Percentiles rank a stretch among this genome's conserved stretches.
Conservation (phyloP, 2,797 vertebrate genomes). For the Aplochiton taeniatus region DNA sequence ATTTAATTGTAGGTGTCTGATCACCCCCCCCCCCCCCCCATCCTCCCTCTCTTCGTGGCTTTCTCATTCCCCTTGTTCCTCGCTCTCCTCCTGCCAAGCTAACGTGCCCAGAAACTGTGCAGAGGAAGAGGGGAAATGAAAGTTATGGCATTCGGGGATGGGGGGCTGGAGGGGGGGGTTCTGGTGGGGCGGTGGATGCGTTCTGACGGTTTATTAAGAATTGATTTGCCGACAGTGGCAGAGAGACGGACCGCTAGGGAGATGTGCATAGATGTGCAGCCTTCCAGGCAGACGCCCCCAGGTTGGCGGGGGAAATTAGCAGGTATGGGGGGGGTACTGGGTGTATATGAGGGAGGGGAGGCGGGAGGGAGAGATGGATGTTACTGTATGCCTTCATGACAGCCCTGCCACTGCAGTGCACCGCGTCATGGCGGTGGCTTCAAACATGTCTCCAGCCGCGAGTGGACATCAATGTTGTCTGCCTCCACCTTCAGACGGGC, state of each 20-base stretch:
- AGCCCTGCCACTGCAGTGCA: slow-evolving; percentile 30
- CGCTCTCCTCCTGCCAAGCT: slow-evolving; percentile 61
- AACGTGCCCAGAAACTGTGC: slow-evolving; percentile 62
- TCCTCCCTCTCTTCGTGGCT: slow-evolving; percentile 14
- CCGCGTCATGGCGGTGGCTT: slow-evolving; percentile 29
- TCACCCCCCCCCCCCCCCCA: neutral
- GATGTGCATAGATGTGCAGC: slow-evolving; percentile 52
- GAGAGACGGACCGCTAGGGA: slow-evolving; percentile 49
- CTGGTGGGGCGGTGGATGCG: slow-evolving; percentile 39
- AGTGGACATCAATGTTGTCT: slow-evolving; percentile 33
- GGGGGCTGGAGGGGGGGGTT: too few relatives aligned
- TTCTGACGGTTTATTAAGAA: slow-evolving; percentile 66
- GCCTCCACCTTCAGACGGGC: slow-evolving; percentile 33
- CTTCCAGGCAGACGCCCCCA: slow-evolving; percentile 59
- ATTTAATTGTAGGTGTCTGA: slow-evolving; percentile 59
- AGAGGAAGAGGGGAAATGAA: slow-evolving; percentile 59
- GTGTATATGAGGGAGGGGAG: slow-evolving; percentile 14
- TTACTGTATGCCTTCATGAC: slow-evolving; percentile 20
- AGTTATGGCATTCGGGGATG: slow-evolving; percentile 27
- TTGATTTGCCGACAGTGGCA: slow-evolving; percentile 59
- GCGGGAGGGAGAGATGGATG: too few relatives aligned
- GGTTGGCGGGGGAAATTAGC: slow-evolving; percentile 15
- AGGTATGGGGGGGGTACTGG: slow-evolving; percentile 2
- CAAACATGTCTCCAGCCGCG: slow-evolving; percentile 32
- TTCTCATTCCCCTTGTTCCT: slow-evolving; percentile 51